Conservation (phyloP, 2,113 vertebrate genomes). For the Hiodon alosoides region DNA sequence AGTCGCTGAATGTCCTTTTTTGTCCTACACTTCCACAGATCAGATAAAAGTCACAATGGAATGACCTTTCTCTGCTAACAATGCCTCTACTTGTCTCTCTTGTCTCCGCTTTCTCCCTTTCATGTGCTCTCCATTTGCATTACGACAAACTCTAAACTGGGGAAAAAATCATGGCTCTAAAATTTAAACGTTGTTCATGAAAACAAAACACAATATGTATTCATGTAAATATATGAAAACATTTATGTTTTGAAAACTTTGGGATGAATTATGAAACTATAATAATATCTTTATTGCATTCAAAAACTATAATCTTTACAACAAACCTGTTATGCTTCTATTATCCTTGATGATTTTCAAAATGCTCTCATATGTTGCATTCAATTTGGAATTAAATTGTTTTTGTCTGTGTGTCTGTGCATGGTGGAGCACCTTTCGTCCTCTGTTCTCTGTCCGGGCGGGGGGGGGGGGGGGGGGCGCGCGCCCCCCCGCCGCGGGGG, state of each 20-base stretch:
- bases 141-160: too few species aligned
- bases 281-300: constrained; percentile 22
- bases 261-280: constrained; percentile 6
- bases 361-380: constrained; percentile 37
- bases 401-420: constrained; percentile 47
- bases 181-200: constrained; percentile 17
- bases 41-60: background rate
- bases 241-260: constrained; percentile 12
- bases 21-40: too few species aligned
- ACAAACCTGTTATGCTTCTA: background rate
- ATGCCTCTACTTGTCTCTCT: constrained; percentile 43
- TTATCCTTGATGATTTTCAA: constrained; percentile 33
- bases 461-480: too few species aligned
- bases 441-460: constrained; percentile 15
- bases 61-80: background rate
- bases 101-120: constrained; percentile 52
- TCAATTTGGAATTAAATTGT: constrained; percentile 47
- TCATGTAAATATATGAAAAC: constrained; percentile 39
- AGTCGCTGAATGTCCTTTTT: too few species aligned
- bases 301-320: background rate
- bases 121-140: constrained; percentile 20
- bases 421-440: constrained; percentile 44
- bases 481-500: too few species aligned
- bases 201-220: constrained; percentile 17
- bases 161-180: too few species aligned